These are phyloP conservation scores for Ecliptopera silaceata DNA, from an alignment of 2,888 invertebrate genomes.

Conservation along the genomic window DNA sequence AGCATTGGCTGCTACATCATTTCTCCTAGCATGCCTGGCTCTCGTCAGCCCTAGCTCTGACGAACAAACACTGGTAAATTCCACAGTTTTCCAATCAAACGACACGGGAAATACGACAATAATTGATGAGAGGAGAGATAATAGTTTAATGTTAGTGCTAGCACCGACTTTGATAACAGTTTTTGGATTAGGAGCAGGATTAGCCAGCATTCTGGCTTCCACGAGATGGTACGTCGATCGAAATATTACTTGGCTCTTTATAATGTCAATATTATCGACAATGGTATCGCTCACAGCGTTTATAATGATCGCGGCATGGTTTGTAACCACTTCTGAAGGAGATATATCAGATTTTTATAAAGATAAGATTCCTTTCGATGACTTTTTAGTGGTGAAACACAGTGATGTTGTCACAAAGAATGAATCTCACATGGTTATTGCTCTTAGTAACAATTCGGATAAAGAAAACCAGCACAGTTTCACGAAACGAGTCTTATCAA, in stretches of 20 bases:
- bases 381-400: constrained; percentile 65
- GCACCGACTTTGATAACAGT: constrained; percentile 78
- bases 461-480: constrained; percentile 57
- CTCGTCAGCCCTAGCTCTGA: constrained; percentile 60
- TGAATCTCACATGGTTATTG: constrained; percentile 67
- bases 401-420: constrained; percentile 62
- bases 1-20: constrained; percentile 82
- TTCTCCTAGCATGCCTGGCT: constrained; percentile 82
- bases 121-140: constrained; percentile 22
- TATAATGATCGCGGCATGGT: constrained; percentile 69
- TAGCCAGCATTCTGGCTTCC: constrained; percentile 84
- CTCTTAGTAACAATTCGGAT: constrained; percentile 46
- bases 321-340: constrained; percentile 64
- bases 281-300: constrained; percentile 73
- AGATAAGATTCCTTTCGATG: constrained; percentile 68
- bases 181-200: constrained; percentile 77
- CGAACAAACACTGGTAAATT: constrained; percentile 24
- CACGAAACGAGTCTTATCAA: constrained; percentile 76
- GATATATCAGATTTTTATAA: constrained; percentile 69
- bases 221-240: constrained; percentile 86
- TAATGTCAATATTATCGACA: constrained; percentile 80
- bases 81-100: constrained; percentile 26
- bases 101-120: constrained; percentile 14
- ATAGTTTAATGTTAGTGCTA: constrained; percentile 63
- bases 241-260: constrained; percentile 85